Evolutionary conservation across 53 echinoderm and acorn worm genomes (phyloP).

Genomic region (Apostichopus leukothele): DNA sequence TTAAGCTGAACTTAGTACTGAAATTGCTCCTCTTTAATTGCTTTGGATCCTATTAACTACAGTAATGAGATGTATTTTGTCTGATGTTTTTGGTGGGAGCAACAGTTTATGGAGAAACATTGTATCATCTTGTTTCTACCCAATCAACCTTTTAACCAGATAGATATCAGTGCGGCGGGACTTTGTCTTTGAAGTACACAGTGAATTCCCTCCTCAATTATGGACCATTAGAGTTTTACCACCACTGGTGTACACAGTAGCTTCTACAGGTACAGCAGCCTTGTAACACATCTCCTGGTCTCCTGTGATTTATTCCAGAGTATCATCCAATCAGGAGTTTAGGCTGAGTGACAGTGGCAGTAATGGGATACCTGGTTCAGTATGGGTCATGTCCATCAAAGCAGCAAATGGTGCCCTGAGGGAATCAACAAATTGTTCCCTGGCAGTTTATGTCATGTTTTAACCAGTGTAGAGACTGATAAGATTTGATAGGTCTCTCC

Average conservation of each 20-base stretch:
- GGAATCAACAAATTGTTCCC: conserved; percentile 21
- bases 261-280: neutral
- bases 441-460: conserved; percentile 22
- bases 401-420: conserved; percentile 12
- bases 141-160: too few species aligned
- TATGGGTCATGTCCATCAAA: conserved; percentile 40
- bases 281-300: neutral
- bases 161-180: too few species aligned
- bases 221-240: neutral
- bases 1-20: too few species aligned
- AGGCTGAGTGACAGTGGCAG: neutral
- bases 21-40: too few species aligned
- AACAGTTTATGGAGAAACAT: too few species aligned
- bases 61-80: too few species aligned
- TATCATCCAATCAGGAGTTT: neutral
- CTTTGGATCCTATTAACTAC: too few species aligned
- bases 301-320: conserved; percentile 14
- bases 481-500: too few species aligned
- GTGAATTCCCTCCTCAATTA: conserved; percentile 4
- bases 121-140: too few species aligned
- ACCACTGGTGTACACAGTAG: neutral
- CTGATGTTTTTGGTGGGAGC: too few species aligned
- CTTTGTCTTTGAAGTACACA: neutral
- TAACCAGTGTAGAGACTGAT: neutral
- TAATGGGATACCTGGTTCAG: conserved; percentile 13